A percentile compares a stretch with the other conserved stretches of the same genome.
Conservation (phyloP, 2,797 vertebrate genomes). For the Peromyscus nudipes region DNA sequence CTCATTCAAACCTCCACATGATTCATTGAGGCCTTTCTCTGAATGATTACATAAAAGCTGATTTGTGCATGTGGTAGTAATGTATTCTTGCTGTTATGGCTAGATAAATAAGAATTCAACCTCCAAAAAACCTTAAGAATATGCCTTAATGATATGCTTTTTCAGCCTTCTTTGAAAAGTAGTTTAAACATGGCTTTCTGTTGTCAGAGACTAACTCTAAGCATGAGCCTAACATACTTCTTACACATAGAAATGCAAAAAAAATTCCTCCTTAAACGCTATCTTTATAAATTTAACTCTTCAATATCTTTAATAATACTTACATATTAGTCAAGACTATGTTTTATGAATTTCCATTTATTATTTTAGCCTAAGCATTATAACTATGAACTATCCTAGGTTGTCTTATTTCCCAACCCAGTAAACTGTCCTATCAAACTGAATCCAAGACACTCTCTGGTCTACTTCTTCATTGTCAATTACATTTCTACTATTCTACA, state of each 20-base stretch:
- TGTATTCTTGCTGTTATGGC: background rate
- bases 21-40: background rate
- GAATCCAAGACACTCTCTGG: background rate
- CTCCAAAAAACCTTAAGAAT: background rate
- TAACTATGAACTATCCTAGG: background rate
- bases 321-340: background rate
- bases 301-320: background rate
- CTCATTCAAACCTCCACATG: no score
- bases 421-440: background rate
- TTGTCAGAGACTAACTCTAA: background rate
- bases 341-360: background rate
- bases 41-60: background rate
- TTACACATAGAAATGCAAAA: background rate
- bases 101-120: background rate
- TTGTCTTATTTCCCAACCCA: background rate
- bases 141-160: background rate
- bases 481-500: background rate
- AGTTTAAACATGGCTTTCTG: background rate
- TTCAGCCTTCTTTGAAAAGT: background rate
- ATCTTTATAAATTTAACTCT: background rate
- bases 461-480: background rate
- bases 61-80: background rate
- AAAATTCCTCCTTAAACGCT: background rate
- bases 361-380: conserved; percentile 3
- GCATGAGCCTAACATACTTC: background rate